Conservation (phyloP, 53 echinoderm and acorn worm species). For the Luidia sarsii region DNA sequence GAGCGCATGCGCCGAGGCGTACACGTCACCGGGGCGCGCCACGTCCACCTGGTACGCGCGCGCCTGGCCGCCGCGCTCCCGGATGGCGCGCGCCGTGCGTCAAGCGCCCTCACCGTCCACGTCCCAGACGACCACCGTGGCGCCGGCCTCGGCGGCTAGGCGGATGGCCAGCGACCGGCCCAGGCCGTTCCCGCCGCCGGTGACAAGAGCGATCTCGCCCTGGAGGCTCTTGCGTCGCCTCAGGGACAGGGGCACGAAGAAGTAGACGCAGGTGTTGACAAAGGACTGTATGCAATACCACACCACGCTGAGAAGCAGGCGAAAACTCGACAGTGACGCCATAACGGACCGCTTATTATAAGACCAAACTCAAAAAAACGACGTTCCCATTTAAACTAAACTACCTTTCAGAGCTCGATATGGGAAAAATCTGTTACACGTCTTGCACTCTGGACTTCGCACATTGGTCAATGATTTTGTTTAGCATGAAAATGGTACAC, state of each 20-base stretch:
- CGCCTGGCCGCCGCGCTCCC: constrained; percentile 60
- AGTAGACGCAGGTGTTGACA: constrained; percentile 47
- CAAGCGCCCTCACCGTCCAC: constrained; percentile 64
- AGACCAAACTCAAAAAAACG: too few relatives aligned
- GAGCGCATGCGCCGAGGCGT: constrained; percentile 60
- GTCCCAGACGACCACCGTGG: constrained; percentile 79
- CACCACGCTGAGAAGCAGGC: background rate
- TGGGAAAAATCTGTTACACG: too few relatives aligned
- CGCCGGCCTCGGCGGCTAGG: constrained; percentile 51
- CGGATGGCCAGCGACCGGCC: constrained; percentile 64
- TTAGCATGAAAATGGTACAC: too few relatives aligned
- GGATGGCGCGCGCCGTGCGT: constrained; percentile 67
- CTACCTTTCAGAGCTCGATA: too few relatives aligned
- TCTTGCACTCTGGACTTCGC: too few relatives aligned
- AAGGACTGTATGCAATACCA: background rate
- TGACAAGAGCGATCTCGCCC: constrained; percentile 75
- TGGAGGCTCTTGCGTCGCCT: constrained; percentile 66
- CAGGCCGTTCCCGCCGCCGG: constrained; percentile 75
- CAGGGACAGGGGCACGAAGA: constrained; percentile 51
- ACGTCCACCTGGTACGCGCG: constrained; percentile 78
- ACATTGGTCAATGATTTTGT: too few relatives aligned
- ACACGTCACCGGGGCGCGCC: constrained; percentile 72
- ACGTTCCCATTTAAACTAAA: too few relatives aligned
- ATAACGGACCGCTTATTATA: too few relatives aligned
- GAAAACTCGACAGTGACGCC: too few relatives aligned